Evolutionary conservation across 2,888 invertebrate genomes (phyloP), one percentile per base, ranked within the genome.

Genomic region (Heliconius ismenius): DNA sequence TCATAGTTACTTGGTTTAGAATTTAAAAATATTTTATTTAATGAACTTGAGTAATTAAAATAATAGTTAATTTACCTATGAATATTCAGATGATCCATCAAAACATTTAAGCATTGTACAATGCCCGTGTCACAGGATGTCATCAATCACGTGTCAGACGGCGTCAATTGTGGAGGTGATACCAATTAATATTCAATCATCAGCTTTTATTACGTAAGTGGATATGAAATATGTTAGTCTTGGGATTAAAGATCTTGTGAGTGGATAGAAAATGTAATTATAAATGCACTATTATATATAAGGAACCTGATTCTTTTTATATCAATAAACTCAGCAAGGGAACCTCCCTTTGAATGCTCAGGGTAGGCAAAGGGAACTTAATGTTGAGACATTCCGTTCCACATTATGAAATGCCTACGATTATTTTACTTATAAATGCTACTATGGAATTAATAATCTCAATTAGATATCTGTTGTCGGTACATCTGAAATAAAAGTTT

Each of bases 91-190:
- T 64, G 63, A 65, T 65, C 39, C 58, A 76, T 73, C 69, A 69
- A 75, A 63, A 39, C 28, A 64, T 58, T 26, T n/a, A 77, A 64
- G 54, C 58, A 39, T 63, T 75, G 39, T 32, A 70, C 74, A 32
- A 63, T 49, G 32, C 60, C 58, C 65, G 78, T 74, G 79, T 79
- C 82, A 79, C 83, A 87, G 88, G 88, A 89, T 87, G 87, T 84
- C 84, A 89, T 89, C 89, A 86, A 88, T 89, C 89, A 89, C 83
- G 83, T 84, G 86, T 84, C 81, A 81, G 75, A 75, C 76, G 77
- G 79, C 79, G 81, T 81, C 80, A 83, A 83, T 81, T 81, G 84
- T 83, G 81, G 80, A 82, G 80, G 81, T 81, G 83, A 85, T 74
- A 78, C 75, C 79, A 79, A 81, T 82, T 83, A 82, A 79, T 73